phyloP scores from a whole-genome alignment of 1,140 invertebrate species.

The Euwallacea similis region DNA sequence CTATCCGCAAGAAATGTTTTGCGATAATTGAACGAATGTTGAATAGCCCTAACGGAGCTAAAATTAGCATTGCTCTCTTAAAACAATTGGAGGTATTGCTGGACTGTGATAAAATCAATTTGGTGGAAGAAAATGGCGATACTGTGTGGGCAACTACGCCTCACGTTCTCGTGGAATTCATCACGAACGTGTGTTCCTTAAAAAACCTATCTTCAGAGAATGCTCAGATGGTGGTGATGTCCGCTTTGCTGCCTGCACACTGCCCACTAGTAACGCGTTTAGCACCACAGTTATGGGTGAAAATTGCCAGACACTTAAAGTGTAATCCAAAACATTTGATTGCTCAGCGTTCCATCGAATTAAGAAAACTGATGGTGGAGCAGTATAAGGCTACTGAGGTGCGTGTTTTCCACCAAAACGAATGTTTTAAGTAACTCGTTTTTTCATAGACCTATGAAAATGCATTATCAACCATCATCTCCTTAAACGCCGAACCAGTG shows the following conservation, averaged over 20 bases:
- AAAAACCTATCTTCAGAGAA: conserved; percentile 57
- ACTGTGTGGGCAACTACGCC: conserved; percentile 31
- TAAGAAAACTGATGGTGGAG: conserved; percentile 64
- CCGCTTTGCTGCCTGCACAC: conserved; percentile 67
- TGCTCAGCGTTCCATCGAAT: conserved; percentile 57
- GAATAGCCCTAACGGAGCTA: conserved; percentile 47
- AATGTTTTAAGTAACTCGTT: conserved; percentile 4
- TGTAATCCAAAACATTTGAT: conserved; percentile 62
- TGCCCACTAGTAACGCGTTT: conserved; percentile 65
- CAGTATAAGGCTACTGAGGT: conserved; percentile 61
- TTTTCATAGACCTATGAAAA: conserved; percentile 61
- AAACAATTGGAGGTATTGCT: conserved; percentile 63
- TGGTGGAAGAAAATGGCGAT: conserved; percentile 30
- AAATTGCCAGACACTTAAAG: conserved; percentile 61
- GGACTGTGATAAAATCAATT: conserved; percentile 58
- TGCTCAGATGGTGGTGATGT: conserved; percentile 59
- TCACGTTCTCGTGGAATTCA: conserved; percentile 53
- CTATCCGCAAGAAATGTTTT: conserved; percentile 52
- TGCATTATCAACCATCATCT: conserved; percentile 66
- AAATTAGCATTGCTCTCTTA: conserved; percentile 60
- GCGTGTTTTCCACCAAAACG: not conserved
- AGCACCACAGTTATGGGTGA: conserved; percentile 63
- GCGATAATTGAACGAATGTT: conserved; percentile 50
- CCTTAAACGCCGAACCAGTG: conserved; percentile 66
- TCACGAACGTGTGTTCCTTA: conserved; percentile 58